Base-by-base conservation (phyloP, 2,113 vertebrate genomes). In the Anas platyrhynchos region DNA sequence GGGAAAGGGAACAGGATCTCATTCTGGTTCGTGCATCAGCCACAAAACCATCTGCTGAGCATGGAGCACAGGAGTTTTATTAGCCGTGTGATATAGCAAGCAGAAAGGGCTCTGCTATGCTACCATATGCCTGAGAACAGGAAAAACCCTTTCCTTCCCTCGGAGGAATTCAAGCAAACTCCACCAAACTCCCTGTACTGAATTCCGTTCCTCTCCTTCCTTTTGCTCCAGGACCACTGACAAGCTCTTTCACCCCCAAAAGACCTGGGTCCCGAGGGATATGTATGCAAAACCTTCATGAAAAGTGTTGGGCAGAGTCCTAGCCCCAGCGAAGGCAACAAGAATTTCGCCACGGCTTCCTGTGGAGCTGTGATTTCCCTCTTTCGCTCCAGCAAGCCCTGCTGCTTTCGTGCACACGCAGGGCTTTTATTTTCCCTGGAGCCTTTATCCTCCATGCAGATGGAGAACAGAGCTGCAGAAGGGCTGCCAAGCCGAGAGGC, bases 11-110 rank as follows among this genome's bases (percentile, higher is more conserved):
- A 91, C 34, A 72, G 71, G 84, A 93, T 87, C 83, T 76, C 48
- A 50, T 78, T 89, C 91, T 96, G 90, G 44, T 93, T 92, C 79
- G 20, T 86, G 83, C 86, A 88, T 91, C 92, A 93, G 88, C 77
- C 73, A 76, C 88, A 97, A 93, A 94, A 81, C 89, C 86, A 91
- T 88, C 88, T 96, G 93, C 63, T 66, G 72, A 71, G 78, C 17
- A 44, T 73, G 86, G 81, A 83, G 86, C 71, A 76, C 43, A 2
- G 91, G 71, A 95, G 67, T 94, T 96, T 94, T 96, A 95, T 95
- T 90, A 91, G 83, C 77, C 22, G 3, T 41, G 34, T 88, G 83
- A 93, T 94, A 93, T 1, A 81, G 52, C 69, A 61, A 93, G 87
- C 94, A 96, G 91, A 94, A 92, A 88, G 43, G 29, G 56, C 56